Percentiles rank a stretch among this genome's conserved stretches.
phyloP scores from a whole-genome alignment of 2,797 vertebrate species.

The Hippopotamyrus pictus region DNA sequence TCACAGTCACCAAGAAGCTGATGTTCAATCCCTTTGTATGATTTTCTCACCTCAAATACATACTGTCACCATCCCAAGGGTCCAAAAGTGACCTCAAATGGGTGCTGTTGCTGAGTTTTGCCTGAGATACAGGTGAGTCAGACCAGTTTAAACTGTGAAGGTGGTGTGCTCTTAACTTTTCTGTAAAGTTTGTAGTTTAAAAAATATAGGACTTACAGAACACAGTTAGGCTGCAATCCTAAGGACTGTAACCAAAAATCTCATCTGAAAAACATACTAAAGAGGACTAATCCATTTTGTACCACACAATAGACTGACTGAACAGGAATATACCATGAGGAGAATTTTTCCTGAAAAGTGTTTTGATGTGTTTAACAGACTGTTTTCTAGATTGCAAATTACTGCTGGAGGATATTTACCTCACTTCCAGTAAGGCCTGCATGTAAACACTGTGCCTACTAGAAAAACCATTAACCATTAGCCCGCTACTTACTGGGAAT shows the following conservation, averaged over 20 bases:
- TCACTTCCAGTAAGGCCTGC: constrained; percentile 4
- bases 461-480: constrained; percentile 11
- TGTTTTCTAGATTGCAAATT: background rate
- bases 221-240: background rate
- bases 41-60: background rate
- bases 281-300: background rate
- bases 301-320: background rate
- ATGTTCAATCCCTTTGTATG: background rate
- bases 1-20: background rate
- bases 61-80: background rate
- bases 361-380: background rate
- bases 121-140: background rate
- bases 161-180: background rate
- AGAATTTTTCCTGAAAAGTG: background rate
- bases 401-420: background rate
- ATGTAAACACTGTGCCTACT: background rate
- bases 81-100: background rate
- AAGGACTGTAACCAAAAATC: background rate
- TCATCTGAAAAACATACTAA: background rate
- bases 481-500: background rate
- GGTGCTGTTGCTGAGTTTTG: background rate
- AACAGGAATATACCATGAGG: background rate
- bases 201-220: background rate
- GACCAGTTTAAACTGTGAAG: background rate
- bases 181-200: background rate